Base-by-base conservation (phyloP, 2,113 vertebrate species). In the Pandion haliaetus region DNA sequence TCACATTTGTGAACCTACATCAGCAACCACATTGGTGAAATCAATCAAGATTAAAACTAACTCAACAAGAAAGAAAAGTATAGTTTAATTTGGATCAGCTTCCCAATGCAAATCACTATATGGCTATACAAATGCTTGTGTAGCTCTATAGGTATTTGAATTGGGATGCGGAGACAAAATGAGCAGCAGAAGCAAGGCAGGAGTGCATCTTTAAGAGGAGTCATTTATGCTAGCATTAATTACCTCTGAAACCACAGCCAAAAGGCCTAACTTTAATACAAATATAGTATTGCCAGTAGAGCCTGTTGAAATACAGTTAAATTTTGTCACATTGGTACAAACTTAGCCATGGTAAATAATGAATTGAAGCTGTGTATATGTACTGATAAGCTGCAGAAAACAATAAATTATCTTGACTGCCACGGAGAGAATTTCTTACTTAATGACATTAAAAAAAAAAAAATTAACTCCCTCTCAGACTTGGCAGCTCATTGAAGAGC, bases 121-220 rank as follows among this genome's bases (percentile, higher is more conserved):
- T 1, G 32, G 58, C 55, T 31, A 14, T 9, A 19, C 4, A 36
- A 45, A 32, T 0, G 3, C 28, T 31, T 15, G 7, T 19, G 36
- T 84, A 70, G 49, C 62, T 59, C 38, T n/a, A 34, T 0, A 50
- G 20, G 12, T 10, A 77, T 63, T 3, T 83, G 23, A 77, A 50
- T 8, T 19, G 28, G 34, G 61, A 76, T 36, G 74, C 79, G 26
- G 23, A 79, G 8, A 26, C 15, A 66, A 72, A 25, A 34, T 0
- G 17, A 93, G 20, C 13, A n/a, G 38, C 32, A 70, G 20, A 73
- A 62, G 26, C 42, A 58, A 70, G 6, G 40, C 73, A 90, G 34
- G 28, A 80, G 8, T 3, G 7, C 36, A 44, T 44, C 67, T 49
- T 38, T 34, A 47, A 32, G 18, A 61, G 5, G 8, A 61, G 24